Conservation (phyloP, 2,797 vertebrate genomes). For the Heliangelus exortis region DNA sequence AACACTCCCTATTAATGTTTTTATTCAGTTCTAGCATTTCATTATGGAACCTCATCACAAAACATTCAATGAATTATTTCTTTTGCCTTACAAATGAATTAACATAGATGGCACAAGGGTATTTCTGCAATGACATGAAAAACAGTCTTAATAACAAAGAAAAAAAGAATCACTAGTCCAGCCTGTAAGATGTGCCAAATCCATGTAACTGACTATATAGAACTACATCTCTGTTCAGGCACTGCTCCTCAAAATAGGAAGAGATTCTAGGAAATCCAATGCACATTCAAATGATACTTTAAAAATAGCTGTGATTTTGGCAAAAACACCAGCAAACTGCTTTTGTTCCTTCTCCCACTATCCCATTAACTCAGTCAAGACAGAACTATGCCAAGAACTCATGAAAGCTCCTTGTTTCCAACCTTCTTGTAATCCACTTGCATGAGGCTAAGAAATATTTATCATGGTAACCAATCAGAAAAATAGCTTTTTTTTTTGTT, state of each 20-base stretch:
- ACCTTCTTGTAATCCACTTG: neutral
- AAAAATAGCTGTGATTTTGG: constrained; percentile 29
- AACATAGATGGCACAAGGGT: neutral
- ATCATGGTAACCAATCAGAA: neutral
- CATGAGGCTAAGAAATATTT: neutral
- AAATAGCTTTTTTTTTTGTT: neutral
- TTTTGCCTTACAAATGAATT: constrained; percentile 2
- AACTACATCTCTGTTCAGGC: neutral
- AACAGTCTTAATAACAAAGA: neutral
- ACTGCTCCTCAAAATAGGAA: neutral
- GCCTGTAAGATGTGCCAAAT: neutral
- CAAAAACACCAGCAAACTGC: neutral
- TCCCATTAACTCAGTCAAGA: neutral
- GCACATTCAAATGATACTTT: neutral
- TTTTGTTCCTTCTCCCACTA: constrained; percentile 22
- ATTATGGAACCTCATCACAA: neutral
- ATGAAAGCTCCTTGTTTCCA: neutral
- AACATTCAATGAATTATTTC: neutral
- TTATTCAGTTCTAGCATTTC: neutral
- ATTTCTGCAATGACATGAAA: neutral
- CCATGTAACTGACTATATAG: neutral
- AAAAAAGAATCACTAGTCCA: neutral
- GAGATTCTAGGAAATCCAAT: constrained; percentile 24
- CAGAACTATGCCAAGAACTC: neutral
- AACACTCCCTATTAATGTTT: neutral